Evolutionary conservation across 1,140 invertebrate species (phyloP), one percentile per base, ranked within the genome.

Genomic region (Xylocopa sonorina): DNA sequence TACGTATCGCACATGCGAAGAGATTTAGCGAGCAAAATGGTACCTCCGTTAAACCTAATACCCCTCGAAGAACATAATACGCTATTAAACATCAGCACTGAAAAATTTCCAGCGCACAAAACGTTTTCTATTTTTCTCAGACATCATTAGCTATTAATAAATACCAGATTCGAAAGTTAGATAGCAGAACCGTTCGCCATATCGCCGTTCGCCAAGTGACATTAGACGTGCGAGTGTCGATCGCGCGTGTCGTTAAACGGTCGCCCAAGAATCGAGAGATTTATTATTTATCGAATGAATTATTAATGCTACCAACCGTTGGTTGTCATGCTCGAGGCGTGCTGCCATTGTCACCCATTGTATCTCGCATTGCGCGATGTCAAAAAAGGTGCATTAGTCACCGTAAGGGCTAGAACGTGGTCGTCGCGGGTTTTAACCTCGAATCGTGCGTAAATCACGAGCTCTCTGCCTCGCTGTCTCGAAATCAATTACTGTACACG

Each of bases 381-480:
- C 10, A 58, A 43, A 58, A 43, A 71, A 57, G 53, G 51, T 14
- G 32, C 51, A 34, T 71, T 71, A 71, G 68, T 71, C 38, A 71
- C 43, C 24, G 51, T 41, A n/a, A 55, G 16, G 16, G 9, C 24
- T n/a, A 24, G 38, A 55, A 55, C 16, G 10, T 9, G 51, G 21
- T 34, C 38, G 29, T 2, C 16, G 34, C n/a, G n/a, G n/a, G 18
- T 69, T 16, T 69, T 24, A 55, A 53, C 55, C 50, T n/a, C n/a
- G 18, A 29, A 34, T 24, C 67, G 24, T 12, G 41, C 27, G 24
- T 46, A 57, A 71, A 43, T 71, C 68, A 46, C 24, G 24, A 16
- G 38, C 53, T 71, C 41, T 18, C 4, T 9, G 53, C 27, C 46
- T 43, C 43, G 18, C 32, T 34, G 38, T 46, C 14, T 58, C 18